Evolutionary conservation across 2,797 vertebrate species (phyloP).

Genomic region (Pyrrhura leucotis): DNA sequence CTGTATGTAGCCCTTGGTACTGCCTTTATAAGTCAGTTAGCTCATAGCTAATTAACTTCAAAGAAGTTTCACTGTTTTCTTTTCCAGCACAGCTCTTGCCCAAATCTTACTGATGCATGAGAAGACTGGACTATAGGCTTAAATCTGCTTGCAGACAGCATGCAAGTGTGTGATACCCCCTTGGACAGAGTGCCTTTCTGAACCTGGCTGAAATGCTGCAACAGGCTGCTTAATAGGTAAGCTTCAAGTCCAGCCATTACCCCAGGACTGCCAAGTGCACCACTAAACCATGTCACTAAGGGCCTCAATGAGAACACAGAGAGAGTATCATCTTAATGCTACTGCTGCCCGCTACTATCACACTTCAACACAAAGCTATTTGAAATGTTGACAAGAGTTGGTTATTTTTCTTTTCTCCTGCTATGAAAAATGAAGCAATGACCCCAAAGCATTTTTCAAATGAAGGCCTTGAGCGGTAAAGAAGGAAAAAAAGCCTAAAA

Average conservation of each 20-base stretch:
- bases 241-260: not conserved
- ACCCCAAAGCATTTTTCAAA: not conserved
- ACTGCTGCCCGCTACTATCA: not conserved
- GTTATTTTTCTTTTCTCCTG: not conserved
- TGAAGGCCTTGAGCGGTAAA: not conserved
- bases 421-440: not conserved
- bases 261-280: not conserved
- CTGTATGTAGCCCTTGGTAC: fast-evolving
- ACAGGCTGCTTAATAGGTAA: not conserved
- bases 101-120: not conserved
- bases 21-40: not conserved
- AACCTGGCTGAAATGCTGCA: not conserved
- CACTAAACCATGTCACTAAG: not conserved
- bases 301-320: not conserved
- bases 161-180: not conserved
- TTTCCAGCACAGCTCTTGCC: not conserved
- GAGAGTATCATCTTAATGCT: not conserved
- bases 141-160: fast-evolving
- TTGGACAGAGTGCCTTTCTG: not conserved
- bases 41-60: not conserved
- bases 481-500: not conserved
- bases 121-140: not conserved
- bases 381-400: not conserved
- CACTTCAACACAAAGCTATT: not conserved
- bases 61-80: not conserved